Percentiles rank a stretch among this genome's conserved stretches.
These are phyloP conservation scores for Hirtodrosophila trivittata DNA, from an alignment of 2,888 invertebrate genomes.

Conservation along the genomic window DNA sequence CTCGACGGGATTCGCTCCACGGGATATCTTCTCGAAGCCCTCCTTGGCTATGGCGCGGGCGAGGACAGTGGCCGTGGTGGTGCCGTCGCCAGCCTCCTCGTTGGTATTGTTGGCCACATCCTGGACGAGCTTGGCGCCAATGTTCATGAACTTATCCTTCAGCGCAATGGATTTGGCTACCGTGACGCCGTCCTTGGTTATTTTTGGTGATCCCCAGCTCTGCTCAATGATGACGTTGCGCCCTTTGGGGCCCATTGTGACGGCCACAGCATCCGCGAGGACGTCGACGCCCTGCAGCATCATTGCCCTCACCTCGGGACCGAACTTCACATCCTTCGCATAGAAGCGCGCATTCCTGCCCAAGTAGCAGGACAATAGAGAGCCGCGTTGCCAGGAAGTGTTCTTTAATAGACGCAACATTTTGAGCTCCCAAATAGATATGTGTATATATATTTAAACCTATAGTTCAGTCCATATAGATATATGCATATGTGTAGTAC, in stretches of 20 bases:
- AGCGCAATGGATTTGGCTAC: conserved; percentile 99
- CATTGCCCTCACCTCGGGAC: conserved; percentile 96
- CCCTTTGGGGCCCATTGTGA: conserved; percentile 99
- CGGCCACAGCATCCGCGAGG: conserved; percentile 99
- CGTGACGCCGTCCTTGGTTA: conserved; percentile 99
- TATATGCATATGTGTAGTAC: background rate
- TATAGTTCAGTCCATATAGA: background rate
- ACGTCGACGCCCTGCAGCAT: conserved; percentile 99
- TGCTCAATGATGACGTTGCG: conserved; percentile 99
- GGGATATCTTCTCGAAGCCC: conserved; percentile 98
- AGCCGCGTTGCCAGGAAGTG: conserved; percentile 82
- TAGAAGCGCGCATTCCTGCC: conserved; percentile 86
- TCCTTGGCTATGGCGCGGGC: conserved; percentile 99
- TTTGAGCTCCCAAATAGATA: background rate
- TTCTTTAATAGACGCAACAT: conserved; percentile 59
- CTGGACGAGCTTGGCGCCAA: conserved; percentile 98
- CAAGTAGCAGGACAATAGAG: conserved; percentile 48
- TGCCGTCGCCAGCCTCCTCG: conserved; percentile 99
- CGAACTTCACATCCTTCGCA: conserved; percentile 98
- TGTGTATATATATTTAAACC: background rate
- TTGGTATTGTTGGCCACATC: conserved; percentile 99
- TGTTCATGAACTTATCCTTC: conserved; percentile 99
- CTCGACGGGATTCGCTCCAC: conserved; percentile 98
- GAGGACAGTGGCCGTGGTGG: conserved; percentile 98
- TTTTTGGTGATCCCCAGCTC: conserved; percentile 99